Conservation (phyloP, 2,888 invertebrate genomes). For the Busseola fusca region DNA sequence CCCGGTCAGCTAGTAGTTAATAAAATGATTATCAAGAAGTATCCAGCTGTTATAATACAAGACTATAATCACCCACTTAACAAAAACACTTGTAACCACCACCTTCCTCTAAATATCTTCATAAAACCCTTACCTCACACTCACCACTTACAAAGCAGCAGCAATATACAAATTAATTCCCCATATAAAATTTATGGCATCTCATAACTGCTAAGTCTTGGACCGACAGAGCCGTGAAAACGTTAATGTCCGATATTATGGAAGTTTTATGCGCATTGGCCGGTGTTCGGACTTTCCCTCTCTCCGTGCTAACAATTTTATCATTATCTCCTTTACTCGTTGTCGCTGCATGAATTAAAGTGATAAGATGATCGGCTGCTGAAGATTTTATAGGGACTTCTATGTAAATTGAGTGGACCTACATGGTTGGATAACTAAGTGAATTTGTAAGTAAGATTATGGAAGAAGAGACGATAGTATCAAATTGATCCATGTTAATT, state of each 20-base stretch:
- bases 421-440: conserved; percentile 4
- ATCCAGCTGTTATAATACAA: background rate
- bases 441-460: conserved; percentile 12
- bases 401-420: conserved; percentile 27
- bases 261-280: conserved; percentile 56
- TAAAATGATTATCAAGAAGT: background rate
- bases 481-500: background rate
- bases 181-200: conserved; percentile 49
- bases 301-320: conserved; percentile 62
- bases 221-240: conserved; percentile 44
- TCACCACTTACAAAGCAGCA: conserved; percentile 13
- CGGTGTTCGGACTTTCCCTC: conserved; percentile 53
- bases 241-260: conserved; percentile 60
- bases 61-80: background rate
- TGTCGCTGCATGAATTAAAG: conserved; percentile 69
- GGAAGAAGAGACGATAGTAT: background rate
- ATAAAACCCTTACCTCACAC: conserved; percentile 14
- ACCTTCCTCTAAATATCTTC: conserved; percentile 26
- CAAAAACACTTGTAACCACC: background rate
- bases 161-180: conserved; percentile 48
- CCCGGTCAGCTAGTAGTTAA: no score
- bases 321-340: conserved; percentile 67
- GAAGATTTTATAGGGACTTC: conserved; percentile 9
- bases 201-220: conserved; percentile 40
- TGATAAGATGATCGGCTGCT: conserved; percentile 24